These are phyloP conservation scores for Progne subis DNA, from an alignment of 2,113 vertebrate species.

Conservation along the genomic window DNA sequence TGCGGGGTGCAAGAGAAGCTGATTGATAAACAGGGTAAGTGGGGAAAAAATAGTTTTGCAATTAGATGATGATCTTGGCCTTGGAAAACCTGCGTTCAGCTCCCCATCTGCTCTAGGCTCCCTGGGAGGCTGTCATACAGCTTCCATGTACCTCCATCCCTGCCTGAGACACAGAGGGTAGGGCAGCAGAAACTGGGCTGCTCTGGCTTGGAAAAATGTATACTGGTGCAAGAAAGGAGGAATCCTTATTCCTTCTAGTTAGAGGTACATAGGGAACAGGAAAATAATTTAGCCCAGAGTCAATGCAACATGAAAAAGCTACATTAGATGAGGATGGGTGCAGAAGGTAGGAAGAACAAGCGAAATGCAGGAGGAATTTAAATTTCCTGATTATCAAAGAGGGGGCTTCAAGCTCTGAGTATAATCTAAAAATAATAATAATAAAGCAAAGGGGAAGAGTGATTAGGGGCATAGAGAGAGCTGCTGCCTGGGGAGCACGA, in stretches of 20 bases:
- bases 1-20: background rate
- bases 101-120: background rate
- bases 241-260: background rate
- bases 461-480: background rate
- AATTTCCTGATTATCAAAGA: conserved; percentile 35
- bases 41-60: background rate
- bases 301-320: background rate
- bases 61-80: background rate
- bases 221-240: background rate
- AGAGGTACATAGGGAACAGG: background rate
- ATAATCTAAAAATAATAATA: conserved; percentile 29
- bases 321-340: background rate
- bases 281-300: background rate
- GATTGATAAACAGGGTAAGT: conserved; percentile 5
- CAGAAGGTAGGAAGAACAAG: background rate
- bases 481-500: background rate
- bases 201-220: background rate
- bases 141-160: background rate
- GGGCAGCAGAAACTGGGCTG: background rate
- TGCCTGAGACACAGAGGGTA: background rate
- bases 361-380: background rate
- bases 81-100: conserved; percentile 1
- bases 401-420: background rate
- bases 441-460: background rate
- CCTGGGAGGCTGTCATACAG: background rate